Conservation (phyloP, 2,797 vertebrate species). For the Corythornis leucogaster region DNA sequence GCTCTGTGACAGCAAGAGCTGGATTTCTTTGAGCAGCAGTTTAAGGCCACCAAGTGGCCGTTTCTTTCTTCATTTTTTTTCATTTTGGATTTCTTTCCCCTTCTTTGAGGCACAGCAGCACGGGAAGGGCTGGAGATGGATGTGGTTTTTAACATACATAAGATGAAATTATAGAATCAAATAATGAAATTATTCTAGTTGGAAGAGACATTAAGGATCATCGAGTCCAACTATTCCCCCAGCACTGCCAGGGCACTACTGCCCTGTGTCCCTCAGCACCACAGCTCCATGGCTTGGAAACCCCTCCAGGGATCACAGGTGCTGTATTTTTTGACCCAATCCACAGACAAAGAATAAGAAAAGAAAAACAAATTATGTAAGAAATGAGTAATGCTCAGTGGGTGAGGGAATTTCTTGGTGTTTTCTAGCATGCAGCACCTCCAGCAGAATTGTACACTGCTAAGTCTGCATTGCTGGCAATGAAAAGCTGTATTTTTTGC, state of each 20-base stretch:
- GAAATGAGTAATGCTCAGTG: slow-evolving; percentile 33
- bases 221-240: too few species aligned
- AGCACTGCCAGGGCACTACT: too few species aligned
- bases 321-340: background rate
- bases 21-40: background rate
- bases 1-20: background rate
- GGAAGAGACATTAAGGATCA: too few species aligned
- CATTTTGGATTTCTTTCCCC: too few species aligned
- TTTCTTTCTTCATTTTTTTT: background rate
- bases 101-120: background rate
- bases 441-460: background rate
- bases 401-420: slow-evolving; percentile 58
- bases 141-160: background rate
- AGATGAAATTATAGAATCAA: background rate
- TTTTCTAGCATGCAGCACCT: slow-evolving; percentile 41
- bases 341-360: background rate
- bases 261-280: too few species aligned
- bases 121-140: background rate
- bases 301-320: background rate
- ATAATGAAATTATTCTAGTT: too few species aligned
- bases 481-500: slow-evolving; percentile 32
- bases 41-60: slow-evolving; percentile 27
- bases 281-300: too few species aligned
- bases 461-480: background rate
- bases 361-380: slow-evolving; percentile 6